These are phyloP conservation scores for Ariolimax columbianus DNA, from an alignment of 2,888 invertebrate genomes.

Conservation along the genomic window DNA sequence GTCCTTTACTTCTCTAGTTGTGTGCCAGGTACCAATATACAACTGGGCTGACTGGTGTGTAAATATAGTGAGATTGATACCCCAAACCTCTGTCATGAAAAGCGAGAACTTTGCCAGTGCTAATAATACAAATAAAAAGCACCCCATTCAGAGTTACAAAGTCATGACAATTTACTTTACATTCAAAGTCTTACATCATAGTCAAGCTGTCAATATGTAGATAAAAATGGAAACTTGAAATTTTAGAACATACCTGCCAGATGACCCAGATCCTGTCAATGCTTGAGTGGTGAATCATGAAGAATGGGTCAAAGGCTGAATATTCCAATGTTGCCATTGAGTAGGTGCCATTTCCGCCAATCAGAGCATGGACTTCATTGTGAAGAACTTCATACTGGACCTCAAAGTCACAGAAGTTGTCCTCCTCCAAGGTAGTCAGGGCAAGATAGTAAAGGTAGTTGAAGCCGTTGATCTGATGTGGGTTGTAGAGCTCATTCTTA, in stretches of 20 bases:
- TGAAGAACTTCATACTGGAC: slow-evolving; percentile 59
- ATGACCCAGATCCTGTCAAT: slow-evolving; percentile 59
- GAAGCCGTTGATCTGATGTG: slow-evolving; percentile 34
- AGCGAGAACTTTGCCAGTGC: no score
- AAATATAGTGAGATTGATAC: no score
- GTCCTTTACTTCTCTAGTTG: no score
- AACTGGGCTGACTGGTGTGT: no score
- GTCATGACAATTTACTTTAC: no score
- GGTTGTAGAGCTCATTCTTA: slow-evolving; percentile 41
- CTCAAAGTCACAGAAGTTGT: slow-evolving; percentile 58
- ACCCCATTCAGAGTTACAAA: no score
- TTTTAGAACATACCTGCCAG: slow-evolving; percentile 54
- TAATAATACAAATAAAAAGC: no score
- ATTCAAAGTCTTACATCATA: no score
- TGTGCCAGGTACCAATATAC: no score
- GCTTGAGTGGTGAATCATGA: slow-evolving; percentile 58
- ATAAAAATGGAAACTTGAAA: no score
- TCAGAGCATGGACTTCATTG: slow-evolving; percentile 55
- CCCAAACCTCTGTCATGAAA: no score
- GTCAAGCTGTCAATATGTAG: no score
- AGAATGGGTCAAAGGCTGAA: slow-evolving; percentile 59
- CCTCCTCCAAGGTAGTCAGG: slow-evolving; percentile 55
- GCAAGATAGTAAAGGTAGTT: slow-evolving; percentile 54
- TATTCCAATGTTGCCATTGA: slow-evolving; percentile 58
- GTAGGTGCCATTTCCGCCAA: slow-evolving; percentile 54